These are phyloP conservation scores for Periplaneta americana DNA, from an alignment of 1,140 invertebrate genomes.

Conservation along the genomic window DNA sequence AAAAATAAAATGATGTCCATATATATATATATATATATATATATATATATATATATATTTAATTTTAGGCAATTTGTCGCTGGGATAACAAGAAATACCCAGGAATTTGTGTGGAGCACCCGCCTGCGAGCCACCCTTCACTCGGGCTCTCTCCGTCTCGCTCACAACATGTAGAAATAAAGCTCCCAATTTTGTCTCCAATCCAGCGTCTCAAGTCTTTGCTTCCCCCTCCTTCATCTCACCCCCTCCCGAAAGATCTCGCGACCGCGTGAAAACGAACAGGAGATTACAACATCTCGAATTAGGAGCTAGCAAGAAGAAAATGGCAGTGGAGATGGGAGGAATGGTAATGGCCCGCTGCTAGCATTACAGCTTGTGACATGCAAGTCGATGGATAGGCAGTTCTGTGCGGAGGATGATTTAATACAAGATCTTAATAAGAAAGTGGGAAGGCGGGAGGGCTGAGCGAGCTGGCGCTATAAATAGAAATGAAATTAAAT, in stretches of 20 bases:
- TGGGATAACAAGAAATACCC: too few relatives aligned
- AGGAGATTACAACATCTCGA: conserved; percentile 12
- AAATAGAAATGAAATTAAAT: not conserved
- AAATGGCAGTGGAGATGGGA: not conserved
- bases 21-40: too few relatives aligned
- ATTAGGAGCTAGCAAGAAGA: conserved; percentile 1
- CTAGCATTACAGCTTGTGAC: not conserved
- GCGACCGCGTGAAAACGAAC: not conserved
- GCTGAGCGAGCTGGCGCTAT: not conserved
- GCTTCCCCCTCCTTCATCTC: not conserved
- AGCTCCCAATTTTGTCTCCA: conserved; percentile 16
- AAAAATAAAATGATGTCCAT: too few relatives aligned
- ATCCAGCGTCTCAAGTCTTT: conserved; percentile 5
- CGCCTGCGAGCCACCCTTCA: not conserved
- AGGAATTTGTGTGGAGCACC: too few relatives aligned
- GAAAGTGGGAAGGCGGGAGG: not conserved
- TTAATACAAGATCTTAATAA: not conserved
- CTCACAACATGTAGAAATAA: conserved; percentile 12
- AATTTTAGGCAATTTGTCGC: too few relatives aligned
- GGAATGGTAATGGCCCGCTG: not conserved
- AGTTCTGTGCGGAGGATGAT: not conserved
- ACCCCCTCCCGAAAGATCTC: not conserved
- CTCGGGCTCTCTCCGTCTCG: not conserved
- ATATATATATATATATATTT: too few relatives aligned
- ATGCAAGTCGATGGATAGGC: not conserved